Conservation (phyloP, 2,888 invertebrate genomes). For the Carabus problematicus region DNA sequence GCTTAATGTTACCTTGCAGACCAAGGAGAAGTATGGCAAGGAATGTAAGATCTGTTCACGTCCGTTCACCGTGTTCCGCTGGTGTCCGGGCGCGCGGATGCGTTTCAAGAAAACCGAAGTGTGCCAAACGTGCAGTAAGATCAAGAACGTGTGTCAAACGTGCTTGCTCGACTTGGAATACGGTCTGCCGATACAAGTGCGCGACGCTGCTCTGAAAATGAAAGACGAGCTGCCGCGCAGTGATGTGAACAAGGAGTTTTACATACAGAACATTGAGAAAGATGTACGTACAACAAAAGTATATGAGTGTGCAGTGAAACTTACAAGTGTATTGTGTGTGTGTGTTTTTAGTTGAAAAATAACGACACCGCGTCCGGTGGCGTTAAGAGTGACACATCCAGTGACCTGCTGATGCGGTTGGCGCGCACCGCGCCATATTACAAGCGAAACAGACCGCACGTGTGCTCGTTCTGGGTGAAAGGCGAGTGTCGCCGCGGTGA, state of each 20-base stretch:
- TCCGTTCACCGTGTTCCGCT: conserved; percentile 94
- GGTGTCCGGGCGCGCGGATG: conserved; percentile 96
- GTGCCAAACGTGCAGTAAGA: conserved; percentile 92
- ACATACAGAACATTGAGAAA: conserved; percentile 88
- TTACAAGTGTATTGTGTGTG: not conserved
- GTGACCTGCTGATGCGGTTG: conserved; percentile 84
- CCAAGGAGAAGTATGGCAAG: conserved; percentile 93
- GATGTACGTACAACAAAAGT: conserved; percentile 67
- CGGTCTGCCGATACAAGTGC: conserved; percentile 79
- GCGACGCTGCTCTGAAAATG: conserved; percentile 89
- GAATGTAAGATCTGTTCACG: conserved; percentile 95
- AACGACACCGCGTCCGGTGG: conserved; percentile 63
- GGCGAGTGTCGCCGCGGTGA: conserved; percentile 96
- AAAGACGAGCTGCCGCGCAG: conserved; percentile 91
- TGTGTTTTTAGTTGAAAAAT: conserved; percentile 50
- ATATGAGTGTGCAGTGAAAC: not conserved
- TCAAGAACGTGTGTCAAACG: conserved; percentile 97
- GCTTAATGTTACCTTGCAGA: conserved; percentile 65
- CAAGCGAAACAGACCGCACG: conserved; percentile 92
- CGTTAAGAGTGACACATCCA: conserved; percentile 77
- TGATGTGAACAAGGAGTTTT: conserved; percentile 94
- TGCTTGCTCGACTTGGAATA: conserved; percentile 94
- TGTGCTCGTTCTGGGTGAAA: conserved; percentile 98
- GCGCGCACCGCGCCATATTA: conserved; percentile 95
- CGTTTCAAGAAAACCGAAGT: conserved; percentile 97